phyloP scores from a whole-genome alignment of 35 echinoderm and acorn worm species.

The Hemicentrotus pulcherrimus region DNA sequence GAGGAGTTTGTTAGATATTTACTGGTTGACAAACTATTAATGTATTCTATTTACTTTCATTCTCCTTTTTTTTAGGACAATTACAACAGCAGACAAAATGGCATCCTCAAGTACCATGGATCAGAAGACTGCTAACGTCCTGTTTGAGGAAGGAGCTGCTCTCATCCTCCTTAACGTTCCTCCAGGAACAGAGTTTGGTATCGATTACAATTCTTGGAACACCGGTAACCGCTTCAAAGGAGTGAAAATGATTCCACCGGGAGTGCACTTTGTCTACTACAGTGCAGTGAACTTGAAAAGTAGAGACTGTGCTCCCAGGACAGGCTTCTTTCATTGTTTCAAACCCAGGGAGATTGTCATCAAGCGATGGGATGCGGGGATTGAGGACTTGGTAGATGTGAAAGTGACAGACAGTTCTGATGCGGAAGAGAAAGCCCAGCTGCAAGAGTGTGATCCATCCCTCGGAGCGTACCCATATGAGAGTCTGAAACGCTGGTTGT shows the following conservation, averaged over 20 bases:
- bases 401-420: constrained; percentile 52
- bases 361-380: constrained; percentile 69
- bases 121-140: constrained; percentile 75
- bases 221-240: constrained; percentile 91
- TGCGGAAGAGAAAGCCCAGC: constrained; percentile 50
- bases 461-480: constrained; percentile 94
- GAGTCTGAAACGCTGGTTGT: constrained; percentile 93
- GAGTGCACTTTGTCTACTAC: constrained; percentile 96
- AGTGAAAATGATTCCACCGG: constrained; percentile 97
- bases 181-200: constrained; percentile 94
- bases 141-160: constrained; percentile 91
- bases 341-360: constrained; percentile 72
- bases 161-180: constrained; percentile 90
- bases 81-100: not conserved
- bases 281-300: constrained; percentile 75
- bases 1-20: too few relatives aligned
- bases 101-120: constrained; percentile 59
- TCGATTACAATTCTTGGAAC: constrained; percentile 97
- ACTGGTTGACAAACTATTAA: not conserved
- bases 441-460: constrained; percentile 71
- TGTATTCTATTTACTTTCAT: not conserved
- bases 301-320: constrained; percentile 66
- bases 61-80: not conserved
- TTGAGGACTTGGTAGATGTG: constrained; percentile 75
- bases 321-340: constrained; percentile 92